phyloP scores from a whole-genome alignment of 2,888 invertebrate genomes.

The Sipha maydis region DNA sequence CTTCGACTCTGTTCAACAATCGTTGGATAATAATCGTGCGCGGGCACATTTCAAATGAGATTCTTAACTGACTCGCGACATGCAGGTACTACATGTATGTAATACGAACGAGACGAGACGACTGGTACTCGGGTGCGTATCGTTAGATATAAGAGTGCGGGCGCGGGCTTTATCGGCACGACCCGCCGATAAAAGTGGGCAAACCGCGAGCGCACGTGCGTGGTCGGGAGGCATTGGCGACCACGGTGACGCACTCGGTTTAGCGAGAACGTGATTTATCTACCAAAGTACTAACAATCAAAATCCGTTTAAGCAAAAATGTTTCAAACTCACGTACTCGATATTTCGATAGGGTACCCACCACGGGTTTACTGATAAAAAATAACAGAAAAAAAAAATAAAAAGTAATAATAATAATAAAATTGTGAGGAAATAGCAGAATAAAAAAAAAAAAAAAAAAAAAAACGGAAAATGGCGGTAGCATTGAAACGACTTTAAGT shows the following conservation, averaged over 20 bases:
- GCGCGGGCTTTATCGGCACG: background rate
- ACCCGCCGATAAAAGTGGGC: constrained; percentile 8
- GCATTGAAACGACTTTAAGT: background rate
- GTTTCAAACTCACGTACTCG: constrained; percentile 47
- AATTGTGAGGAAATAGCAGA: background rate
- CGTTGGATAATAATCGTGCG: too few species aligned
- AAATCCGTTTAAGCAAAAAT: constrained; percentile 52
- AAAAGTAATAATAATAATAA: constrained; percentile 41
- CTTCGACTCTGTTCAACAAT: too few species aligned
- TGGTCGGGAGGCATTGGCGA: background rate
- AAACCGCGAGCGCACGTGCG: constrained; percentile 19
- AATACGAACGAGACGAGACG: background rate
- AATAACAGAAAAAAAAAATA: background rate
- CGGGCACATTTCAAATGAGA: background rate
- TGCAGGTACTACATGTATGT: too few species aligned
- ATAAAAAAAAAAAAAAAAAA: too few species aligned
- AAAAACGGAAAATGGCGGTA: background rate
- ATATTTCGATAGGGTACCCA: constrained; percentile 12
- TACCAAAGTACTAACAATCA: constrained; percentile 42
- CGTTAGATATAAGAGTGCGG: background rate
- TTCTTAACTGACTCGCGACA: background rate
- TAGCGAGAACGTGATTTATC: constrained; percentile 60
- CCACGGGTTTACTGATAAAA: constrained; percentile 18
- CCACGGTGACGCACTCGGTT: constrained; percentile 31
- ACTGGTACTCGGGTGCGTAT: background rate